Evolutionary conservation across 1,140 invertebrate genomes (phyloP), one percentile per base, ranked within the genome.

Genomic region (Pomacea maculata): DNA sequence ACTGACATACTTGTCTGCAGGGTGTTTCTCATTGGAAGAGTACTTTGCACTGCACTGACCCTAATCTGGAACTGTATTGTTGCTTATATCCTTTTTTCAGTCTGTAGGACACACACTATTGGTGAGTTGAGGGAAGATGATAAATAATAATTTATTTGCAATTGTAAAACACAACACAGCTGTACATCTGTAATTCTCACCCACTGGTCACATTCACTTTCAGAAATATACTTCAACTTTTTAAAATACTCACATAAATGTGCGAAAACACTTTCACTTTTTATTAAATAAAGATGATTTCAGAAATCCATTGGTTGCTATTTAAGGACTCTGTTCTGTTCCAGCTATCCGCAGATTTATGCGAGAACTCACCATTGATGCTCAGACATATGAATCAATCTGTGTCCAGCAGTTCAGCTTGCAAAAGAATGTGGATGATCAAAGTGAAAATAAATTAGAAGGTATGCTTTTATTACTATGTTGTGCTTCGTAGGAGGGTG

Each of bases 101-200:
- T 92, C 2, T 92, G 92, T 81, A 80, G 91, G 65, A 92, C 92
- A 63, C 92, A 92, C 84, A 92, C 91, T 29, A 90, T 92, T 57
- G 90, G 92, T 92, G 87, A 87, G 90, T 82, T 34, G 29, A 29
- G 71, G 61, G 68, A 70, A 25, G 67, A n/a, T 70, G 11, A 34
- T 34, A 12, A 70, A 70, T 12, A 5, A 70, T 68, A 68, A 25
- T 25, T 19, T 65, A n/a, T 65, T 19, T 65, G n/a, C 64, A 65
- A 4, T 19, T 65, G 1, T 65, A n/a, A 17, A 65, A 17, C 64
- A 14, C 34, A n/a, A 17, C 34, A 29, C n/a, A 17, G 45, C 71
- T 73, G 6, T 73, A 17, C 55, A 19, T 73, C 11, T 45, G 15
- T 34, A 12, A 19, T 54, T 45, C 15, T 12, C 29, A 45, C 71